phyloP scores from a whole-genome alignment of 2,797 vertebrate genomes.

The Triplophysa bombifrons region DNA sequence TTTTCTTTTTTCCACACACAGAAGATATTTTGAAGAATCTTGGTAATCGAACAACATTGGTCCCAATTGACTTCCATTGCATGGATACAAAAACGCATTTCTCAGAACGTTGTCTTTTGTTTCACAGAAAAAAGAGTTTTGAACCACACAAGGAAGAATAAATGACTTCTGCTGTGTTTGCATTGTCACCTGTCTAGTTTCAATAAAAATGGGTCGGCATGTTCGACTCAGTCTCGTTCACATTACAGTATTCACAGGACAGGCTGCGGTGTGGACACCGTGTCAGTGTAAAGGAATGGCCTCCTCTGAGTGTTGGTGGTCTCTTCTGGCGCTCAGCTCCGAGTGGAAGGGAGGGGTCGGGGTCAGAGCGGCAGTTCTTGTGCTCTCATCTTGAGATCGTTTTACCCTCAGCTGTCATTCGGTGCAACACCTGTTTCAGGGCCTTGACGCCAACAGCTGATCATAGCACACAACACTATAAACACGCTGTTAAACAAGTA shows the following conservation, averaged over 20 bases:
- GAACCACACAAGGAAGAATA: too few species aligned
- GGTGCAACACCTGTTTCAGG: slow-evolving; percentile 43
- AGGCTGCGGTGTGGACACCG: slow-evolving; percentile 6
- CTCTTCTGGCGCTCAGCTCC: slow-evolving; percentile 43
- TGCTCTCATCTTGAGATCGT: slow-evolving; percentile 68
- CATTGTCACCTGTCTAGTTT: neutral
- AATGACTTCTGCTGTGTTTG: too few species aligned
- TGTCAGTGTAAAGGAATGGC: slow-evolving; percentile 32
- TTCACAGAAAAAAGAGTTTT: too few species aligned
- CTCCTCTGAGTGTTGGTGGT: slow-evolving; percentile 36
- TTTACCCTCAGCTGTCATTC: slow-evolving; percentile 66
- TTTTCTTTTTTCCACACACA: too few species aligned
- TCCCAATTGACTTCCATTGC: too few species aligned
- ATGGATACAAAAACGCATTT: too few species aligned
- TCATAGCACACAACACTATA: neutral
- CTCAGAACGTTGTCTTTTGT: too few species aligned
- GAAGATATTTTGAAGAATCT: too few species aligned
- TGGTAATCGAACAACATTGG: too few species aligned
- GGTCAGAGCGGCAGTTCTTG: slow-evolving; percentile 71
- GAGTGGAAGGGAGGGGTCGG: slow-evolving; percentile 32
- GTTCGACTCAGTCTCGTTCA: neutral
- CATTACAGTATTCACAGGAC: neutral
- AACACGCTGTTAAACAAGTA: neutral
- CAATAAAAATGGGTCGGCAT: neutral
- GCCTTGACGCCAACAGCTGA: slow-evolving; percentile 46